phyloP scores from a whole-genome alignment of 30 jellyfish, hydroid and myxozoan species.

The Turritopsis dohrnii region DNA sequence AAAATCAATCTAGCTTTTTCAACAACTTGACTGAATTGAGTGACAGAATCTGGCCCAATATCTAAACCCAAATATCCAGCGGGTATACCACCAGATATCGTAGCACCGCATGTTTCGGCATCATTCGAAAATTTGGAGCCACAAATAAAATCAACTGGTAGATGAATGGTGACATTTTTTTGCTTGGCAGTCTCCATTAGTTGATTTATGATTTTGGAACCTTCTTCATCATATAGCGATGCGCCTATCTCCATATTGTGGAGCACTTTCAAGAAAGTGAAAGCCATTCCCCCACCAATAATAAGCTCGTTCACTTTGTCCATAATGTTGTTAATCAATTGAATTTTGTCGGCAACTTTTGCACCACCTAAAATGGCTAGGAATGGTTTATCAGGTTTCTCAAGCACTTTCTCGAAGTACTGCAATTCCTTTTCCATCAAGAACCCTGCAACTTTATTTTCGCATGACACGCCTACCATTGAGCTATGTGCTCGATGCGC shows the following conservation, averaged over 20 bases:
- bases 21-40: conserved; percentile 44
- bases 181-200: conserved; percentile 59
- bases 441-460: conserved; percentile 83
- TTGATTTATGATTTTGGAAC: conserved; percentile 45
- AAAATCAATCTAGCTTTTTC: conserved; percentile 59
- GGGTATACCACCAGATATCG: conserved; percentile 66
- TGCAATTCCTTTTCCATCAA: conserved; percentile 77
- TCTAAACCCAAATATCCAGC: conserved; percentile 86
- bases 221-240: conserved; percentile 79
- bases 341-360: conserved; percentile 88
- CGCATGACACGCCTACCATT: conserved; percentile 74
- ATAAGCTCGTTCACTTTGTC: conserved; percentile 79
- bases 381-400: conserved; percentile 90
- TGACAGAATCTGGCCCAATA: conserved; percentile 79
- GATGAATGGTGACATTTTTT: conserved; percentile 51
- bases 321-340: conserved; percentile 62
- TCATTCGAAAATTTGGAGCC: conserved; percentile 57
- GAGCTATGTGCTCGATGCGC: conserved; percentile 97
- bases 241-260: conserved; percentile 88
- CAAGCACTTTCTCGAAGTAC: conserved; percentile 57
- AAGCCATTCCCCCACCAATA: conserved; percentile 99
- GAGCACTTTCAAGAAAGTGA: conserved; percentile 78
- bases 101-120: conserved; percentile 43
- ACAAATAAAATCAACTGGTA: conserved; percentile 78
- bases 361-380: conserved; percentile 97